Base-by-base conservation (phyloP, 2,113 vertebrate species). In the Zosterops pallidus region DNA sequence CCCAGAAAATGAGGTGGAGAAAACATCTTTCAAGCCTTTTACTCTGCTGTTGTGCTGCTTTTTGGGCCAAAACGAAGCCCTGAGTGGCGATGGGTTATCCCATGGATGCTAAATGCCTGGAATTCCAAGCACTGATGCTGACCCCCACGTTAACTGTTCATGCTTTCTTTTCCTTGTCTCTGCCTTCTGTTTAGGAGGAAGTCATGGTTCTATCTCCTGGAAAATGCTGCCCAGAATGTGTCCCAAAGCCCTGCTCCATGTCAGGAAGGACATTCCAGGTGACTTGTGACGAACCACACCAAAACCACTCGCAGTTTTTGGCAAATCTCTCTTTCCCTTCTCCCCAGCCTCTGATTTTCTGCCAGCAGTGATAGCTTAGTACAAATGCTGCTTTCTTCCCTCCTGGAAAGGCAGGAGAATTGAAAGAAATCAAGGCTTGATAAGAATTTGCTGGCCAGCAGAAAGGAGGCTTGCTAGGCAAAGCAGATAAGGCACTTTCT, bases 141-240 rank as follows among this genome's bases (percentile, higher is more conserved):
- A 62, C n/a, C 35, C 20, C 55, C 9, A 0, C 0, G 2, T 29
- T 28, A n/a, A 12, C 31, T n/a, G 6, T 31, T 59, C 24, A 5
- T n/a, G 9, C 15, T 81, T 80, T 53, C 39, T 57, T 89, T 87
- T n/a, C 33, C 83, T 89, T 90, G 28, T 92, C 24, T 92, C 44
- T 78, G 67, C 46, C 57, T 78, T 72, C n/a, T 90, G 4, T 76
- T 86, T 96, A 99, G 99, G 98, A 98, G 91, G 98, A 99, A 97
- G 98, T 98, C 59, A 19, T 98, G 80, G 96, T 98, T 90, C 98
- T 98, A 65, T 83, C 97, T 68, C 98, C 98, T 39, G 99, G 99
- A 37, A 98, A 97, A 23, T 99, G 99, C 93, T 99, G 99, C 80
- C 99, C 99, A 4, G 97, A 98, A 84, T 99, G 99, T 79, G 97